Conservation (phyloP, 1,140 invertebrate genomes). For the Scaptomyza pallida region DNA sequence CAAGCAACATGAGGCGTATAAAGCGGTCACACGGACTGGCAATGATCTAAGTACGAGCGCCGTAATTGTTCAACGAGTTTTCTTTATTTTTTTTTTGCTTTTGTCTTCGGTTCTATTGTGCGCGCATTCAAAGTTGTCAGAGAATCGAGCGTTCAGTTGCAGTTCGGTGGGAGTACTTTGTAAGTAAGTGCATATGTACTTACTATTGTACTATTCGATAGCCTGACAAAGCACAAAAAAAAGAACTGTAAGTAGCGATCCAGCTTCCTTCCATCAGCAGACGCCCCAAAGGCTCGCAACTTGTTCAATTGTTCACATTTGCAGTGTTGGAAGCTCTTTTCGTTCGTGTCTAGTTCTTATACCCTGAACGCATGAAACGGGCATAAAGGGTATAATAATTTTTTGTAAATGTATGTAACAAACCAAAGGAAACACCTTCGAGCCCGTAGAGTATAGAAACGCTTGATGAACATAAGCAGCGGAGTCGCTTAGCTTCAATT, state of each 20-base stretch:
- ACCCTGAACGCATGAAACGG: too few species aligned
- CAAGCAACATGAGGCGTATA: slow-evolving; percentile 24
- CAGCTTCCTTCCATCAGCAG: slow-evolving; percentile 69
- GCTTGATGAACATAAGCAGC: too few species aligned
- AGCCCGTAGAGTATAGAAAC: too few species aligned
- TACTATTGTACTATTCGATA: slow-evolving; percentile 31
- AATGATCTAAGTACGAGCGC: slow-evolving; percentile 53
- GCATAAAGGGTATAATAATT: too few species aligned
- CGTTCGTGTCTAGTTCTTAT: too few species aligned
- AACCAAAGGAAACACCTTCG: too few species aligned
- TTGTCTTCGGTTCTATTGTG: slow-evolving; percentile 72
- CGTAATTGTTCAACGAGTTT: slow-evolving; percentile 65
- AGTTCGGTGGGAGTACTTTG: background rate
- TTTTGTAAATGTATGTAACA: too few species aligned
- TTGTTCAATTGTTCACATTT: slow-evolving; percentile 58
- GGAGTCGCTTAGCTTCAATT: too few species aligned
- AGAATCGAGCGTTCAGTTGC: slow-evolving; percentile 14
- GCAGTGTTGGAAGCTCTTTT: slow-evolving; percentile 15
- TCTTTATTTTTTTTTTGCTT: slow-evolving; percentile 30
- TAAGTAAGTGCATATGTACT: slow-evolving; percentile 10
- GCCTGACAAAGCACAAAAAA: slow-evolving; percentile 40
- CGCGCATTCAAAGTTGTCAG: slow-evolving; percentile 57
- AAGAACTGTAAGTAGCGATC: slow-evolving; percentile 41
- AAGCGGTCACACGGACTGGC: slow-evolving; percentile 30
- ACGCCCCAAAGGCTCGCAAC: slow-evolving; percentile 75